phyloP scores from a whole-genome alignment of 2,113 vertebrate genomes.

The Montifringilla adamsi region DNA sequence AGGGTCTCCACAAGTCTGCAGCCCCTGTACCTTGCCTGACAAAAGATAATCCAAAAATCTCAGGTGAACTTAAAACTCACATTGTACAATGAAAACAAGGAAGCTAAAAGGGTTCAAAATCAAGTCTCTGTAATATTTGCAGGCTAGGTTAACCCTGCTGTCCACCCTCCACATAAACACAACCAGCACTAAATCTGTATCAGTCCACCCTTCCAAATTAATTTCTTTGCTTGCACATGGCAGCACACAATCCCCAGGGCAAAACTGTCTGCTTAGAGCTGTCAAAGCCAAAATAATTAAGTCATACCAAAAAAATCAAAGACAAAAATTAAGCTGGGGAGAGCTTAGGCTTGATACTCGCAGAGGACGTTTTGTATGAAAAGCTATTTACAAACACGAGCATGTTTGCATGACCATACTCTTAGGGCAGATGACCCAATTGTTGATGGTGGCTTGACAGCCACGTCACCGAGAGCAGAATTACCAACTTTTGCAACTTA shows the following conservation, averaged over 20 bases:
- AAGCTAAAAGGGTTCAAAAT: not conserved
- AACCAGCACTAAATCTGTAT: not conserved
- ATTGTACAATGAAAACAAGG: not conserved
- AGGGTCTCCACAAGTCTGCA: not conserved
- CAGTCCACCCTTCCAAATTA: not conserved
- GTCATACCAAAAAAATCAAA: not conserved
- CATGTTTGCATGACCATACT: not conserved
- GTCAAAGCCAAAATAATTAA: not conserved
- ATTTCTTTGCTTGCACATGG: not conserved
- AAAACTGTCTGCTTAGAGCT: too few species aligned
- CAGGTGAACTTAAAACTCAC: not conserved
- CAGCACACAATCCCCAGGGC: not conserved
- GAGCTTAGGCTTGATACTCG: not conserved
- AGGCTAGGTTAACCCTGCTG: not conserved
- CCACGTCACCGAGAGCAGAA: not conserved
- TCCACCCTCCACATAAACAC: accelerated
- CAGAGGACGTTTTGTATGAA: accelerated
- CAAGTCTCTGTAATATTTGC: not conserved
- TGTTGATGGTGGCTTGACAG: not conserved
- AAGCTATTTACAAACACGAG: not conserved
- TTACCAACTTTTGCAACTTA: accelerated
- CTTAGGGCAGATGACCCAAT: not conserved
- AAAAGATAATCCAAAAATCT: not conserved
- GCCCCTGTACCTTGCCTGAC: not conserved
- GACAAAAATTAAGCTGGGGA: not conserved